Evolutionary conservation across 2,888 invertebrate genomes (phyloP).

Genomic region (Mythimna impura): DNA sequence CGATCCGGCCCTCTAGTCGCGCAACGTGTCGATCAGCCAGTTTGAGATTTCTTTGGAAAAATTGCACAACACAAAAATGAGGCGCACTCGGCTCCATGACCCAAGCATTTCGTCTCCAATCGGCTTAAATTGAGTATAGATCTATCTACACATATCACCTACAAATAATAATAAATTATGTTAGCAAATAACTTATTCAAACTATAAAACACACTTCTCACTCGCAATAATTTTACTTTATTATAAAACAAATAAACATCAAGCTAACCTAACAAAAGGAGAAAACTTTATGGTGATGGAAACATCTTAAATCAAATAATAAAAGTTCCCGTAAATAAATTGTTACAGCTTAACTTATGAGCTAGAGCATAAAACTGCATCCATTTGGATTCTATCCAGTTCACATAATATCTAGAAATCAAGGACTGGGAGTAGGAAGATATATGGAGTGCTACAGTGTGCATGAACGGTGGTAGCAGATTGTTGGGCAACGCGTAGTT

Average conservation of each 20-base stretch:
- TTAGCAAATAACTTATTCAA: neutral
- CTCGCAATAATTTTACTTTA: slow-evolving; percentile 1
- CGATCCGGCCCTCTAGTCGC: no score
- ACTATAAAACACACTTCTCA: neutral
- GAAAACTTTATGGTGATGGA: slow-evolving; percentile 26
- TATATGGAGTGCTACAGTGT: slow-evolving; percentile 20
- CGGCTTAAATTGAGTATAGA: no score
- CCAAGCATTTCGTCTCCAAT: no score
- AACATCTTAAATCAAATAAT: slow-evolving; percentile 22
- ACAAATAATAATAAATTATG: no score
- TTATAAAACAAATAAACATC: slow-evolving; percentile 12
- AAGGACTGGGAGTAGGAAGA: slow-evolving; percentile 1
- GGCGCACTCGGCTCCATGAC: no score
- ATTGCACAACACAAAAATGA: no score
- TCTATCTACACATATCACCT: no score
- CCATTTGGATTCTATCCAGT: slow-evolving; percentile 55
- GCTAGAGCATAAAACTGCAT: slow-evolving; percentile 35
- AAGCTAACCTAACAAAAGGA: slow-evolving; percentile 1
- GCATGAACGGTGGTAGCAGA: neutral
- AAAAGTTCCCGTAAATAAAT: slow-evolving; percentile 44
- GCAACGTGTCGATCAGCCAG: no score
- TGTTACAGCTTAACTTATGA: slow-evolving; percentile 32
- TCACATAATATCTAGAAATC: slow-evolving; percentile 18
- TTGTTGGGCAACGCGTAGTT: neutral
- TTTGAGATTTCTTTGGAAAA: no score